Percentiles rank a stretch among this genome's conserved stretches.
Evolutionary conservation across 2,888 invertebrate species (phyloP).

Genomic region (Apamea anceps): DNA sequence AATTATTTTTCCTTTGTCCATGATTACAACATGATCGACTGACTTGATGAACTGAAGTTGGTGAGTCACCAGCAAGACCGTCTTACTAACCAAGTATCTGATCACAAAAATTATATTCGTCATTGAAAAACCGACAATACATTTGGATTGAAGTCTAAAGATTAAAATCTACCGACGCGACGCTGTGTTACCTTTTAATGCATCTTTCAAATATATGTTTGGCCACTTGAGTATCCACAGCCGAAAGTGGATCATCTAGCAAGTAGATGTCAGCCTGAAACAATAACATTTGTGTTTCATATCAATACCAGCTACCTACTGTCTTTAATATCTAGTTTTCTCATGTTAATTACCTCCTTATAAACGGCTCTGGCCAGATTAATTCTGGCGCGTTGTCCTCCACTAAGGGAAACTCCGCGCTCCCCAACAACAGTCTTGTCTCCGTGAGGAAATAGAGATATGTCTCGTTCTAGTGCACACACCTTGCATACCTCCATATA

Average conservation of each 20-base stretch:
- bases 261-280: conserved; percentile 93
- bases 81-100: conserved; percentile 91
- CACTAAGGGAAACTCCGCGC: conserved; percentile 95
- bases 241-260: conserved; percentile 94
- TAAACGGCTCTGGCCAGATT: conserved; percentile 92
- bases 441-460: conserved; percentile 93
- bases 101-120: conserved; percentile 16
- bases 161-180: background rate
- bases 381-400: conserved; percentile 94
- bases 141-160: background rate
- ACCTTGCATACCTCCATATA: conserved; percentile 93
- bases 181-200: conserved; percentile 83
- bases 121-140: background rate
- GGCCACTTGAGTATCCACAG: conserved; percentile 93
- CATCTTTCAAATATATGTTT: conserved; percentile 93
- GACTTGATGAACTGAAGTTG: conserved; percentile 94
- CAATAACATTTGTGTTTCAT: background rate
- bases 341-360: conserved; percentile 81
- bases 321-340: background rate
- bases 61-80: conserved; percentile 95
- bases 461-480: conserved; percentile 93
- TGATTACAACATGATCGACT: conserved; percentile 90
- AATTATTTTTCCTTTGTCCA: conserved; percentile 83
- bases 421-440: conserved; percentile 96
- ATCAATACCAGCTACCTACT: background rate